phyloP scores from a whole-genome alignment of 2,113 vertebrate species.

The Perccottus glenii region DNA sequence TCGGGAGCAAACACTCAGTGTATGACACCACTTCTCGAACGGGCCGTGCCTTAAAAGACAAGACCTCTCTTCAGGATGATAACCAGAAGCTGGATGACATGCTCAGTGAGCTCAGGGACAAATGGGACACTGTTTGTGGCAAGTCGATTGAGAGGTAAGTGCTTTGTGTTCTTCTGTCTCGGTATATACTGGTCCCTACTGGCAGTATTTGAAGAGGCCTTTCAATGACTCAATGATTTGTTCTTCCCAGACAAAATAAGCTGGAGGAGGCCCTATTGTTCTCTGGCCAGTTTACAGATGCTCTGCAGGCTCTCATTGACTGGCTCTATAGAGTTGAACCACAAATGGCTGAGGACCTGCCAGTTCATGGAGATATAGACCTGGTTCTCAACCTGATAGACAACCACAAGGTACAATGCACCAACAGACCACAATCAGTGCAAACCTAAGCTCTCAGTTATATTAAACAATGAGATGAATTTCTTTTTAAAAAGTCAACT shows the following conservation, averaged over 20 bases:
- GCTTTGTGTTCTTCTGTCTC: background rate
- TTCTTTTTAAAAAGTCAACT: background rate
- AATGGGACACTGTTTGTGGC: slow-evolving; percentile 98
- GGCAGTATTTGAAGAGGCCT: background rate
- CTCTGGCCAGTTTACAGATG: slow-evolving; percentile 97
- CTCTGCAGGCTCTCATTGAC: slow-evolving; percentile 96
- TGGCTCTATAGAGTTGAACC: slow-evolving; percentile 98
- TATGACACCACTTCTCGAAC: slow-evolving; percentile 94
- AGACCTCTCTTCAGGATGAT: slow-evolving; percentile 90
- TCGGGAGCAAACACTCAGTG: slow-evolving; percentile 95
- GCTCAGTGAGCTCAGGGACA: slow-evolving; percentile 96
- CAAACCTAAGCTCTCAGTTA: background rate
- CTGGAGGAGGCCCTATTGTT: slow-evolving; percentile 95
- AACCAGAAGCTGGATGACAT: slow-evolving; percentile 94
- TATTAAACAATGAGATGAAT: background rate
- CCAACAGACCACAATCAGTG: background rate
- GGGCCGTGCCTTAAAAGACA: slow-evolving; percentile 94
- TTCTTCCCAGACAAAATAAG: slow-evolving; percentile 90
- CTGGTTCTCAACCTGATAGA: slow-evolving; percentile 97
- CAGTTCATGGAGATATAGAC: slow-evolving; percentile 96
- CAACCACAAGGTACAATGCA: slow-evolving; percentile 91
- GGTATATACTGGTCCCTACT: background rate
- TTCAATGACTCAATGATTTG: slow-evolving; percentile 9
- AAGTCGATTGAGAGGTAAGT: slow-evolving; percentile 96
- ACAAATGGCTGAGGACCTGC: slow-evolving; percentile 96